Conservation (phyloP, 2,113 vertebrate genomes). For the Nymphicus hollandicus region DNA sequence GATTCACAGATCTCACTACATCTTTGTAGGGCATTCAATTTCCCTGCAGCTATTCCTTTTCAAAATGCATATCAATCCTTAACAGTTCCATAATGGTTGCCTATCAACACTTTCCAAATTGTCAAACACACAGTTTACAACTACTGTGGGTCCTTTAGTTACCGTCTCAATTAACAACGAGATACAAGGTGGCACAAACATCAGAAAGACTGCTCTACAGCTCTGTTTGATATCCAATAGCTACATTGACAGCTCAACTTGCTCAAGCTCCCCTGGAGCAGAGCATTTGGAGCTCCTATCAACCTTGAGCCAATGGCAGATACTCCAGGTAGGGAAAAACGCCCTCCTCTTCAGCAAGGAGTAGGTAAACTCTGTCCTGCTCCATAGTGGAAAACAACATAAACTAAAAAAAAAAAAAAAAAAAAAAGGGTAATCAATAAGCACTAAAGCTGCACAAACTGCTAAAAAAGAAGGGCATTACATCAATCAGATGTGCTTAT, state of each 20-base stretch:
- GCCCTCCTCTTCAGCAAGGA: not conserved
- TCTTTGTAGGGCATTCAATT: not conserved
- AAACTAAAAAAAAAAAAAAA: not conserved
- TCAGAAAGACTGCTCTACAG: not conserved
- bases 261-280: not conserved
- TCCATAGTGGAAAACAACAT: not conserved
- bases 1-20: not conserved
- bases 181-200: not conserved
- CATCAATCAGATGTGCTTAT: not conserved
- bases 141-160: not conserved
- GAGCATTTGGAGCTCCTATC: not conserved
- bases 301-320: not conserved
- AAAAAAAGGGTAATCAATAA: not conserved
- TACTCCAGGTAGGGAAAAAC: not conserved
- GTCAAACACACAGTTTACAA: not conserved
- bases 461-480: not conserved
- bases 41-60: not conserved
- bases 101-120: not conserved
- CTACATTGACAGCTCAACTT: not conserved
- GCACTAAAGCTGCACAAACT: not conserved
- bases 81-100: not conserved
- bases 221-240: not conserved
- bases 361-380: not conserved
- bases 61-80: not conserved
- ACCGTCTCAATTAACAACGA: not conserved